phyloP scores from a whole-genome alignment of 1,140 invertebrate species.

The Homalodisca vitripennis region DNA sequence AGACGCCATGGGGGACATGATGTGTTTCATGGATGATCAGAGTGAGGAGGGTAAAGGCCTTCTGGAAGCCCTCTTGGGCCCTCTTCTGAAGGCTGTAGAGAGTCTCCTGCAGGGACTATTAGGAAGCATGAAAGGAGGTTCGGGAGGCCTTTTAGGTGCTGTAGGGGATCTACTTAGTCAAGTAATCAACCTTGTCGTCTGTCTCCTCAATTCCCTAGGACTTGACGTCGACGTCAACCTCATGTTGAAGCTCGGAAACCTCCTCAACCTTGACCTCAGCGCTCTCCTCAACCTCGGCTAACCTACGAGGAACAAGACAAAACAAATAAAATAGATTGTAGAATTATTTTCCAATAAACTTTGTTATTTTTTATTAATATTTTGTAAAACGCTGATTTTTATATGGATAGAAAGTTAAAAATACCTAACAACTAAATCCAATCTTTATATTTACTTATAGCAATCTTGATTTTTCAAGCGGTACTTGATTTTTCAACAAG shows the following conservation, averaged over 20 bases:
- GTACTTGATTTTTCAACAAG: no score
- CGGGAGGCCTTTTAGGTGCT: neutral
- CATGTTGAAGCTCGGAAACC: neutral
- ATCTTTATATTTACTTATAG: no score
- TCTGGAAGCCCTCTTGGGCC: neutral
- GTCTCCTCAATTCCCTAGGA: neutral
- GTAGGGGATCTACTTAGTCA: neutral
- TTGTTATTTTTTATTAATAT: no score
- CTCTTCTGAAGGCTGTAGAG: neutral
- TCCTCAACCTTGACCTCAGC: constrained; percentile 1
- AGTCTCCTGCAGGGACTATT: neutral
- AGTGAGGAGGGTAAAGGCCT: neutral
- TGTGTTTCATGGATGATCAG: neutral
- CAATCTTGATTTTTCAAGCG: no score
- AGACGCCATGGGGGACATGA: neutral
- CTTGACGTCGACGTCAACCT: neutral
- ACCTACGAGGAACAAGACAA: no score
- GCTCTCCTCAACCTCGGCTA: constrained; percentile 8
- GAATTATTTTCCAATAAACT: no score
- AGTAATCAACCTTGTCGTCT: constrained; percentile 1
- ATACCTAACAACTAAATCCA: no score
- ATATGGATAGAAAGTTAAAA: no score
- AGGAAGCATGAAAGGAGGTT: no score
- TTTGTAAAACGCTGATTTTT: no score
- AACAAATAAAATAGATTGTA: no score